Evolutionary conservation across 2,113 vertebrate genomes (phyloP).

Genomic region (Grus americana): DNA sequence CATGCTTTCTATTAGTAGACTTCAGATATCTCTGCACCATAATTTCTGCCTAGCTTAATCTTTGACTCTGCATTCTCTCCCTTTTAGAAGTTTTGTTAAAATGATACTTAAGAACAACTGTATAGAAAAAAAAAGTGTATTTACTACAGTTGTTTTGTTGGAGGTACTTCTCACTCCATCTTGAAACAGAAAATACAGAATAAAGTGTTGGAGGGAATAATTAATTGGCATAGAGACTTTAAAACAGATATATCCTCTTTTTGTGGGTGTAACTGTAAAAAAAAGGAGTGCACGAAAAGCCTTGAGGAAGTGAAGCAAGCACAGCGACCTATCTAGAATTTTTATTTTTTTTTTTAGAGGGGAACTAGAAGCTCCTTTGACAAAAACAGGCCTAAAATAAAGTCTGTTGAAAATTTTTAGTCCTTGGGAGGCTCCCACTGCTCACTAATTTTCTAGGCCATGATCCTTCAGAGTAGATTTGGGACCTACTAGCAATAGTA

Average conservation of each 20-base stretch:
- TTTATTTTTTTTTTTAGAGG: neutral
- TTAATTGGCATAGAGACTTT: neutral
- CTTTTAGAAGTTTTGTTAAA: neutral
- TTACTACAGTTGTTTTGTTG: neutral
- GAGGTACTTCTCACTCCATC: neutral
- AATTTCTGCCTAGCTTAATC: neutral
- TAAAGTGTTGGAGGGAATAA: neutral
- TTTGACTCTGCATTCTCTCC: neutral
- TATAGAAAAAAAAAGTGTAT: neutral
- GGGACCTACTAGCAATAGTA: neutral
- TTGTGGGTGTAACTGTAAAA: conserved; percentile 41
- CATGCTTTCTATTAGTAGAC: neutral
- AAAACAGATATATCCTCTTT: conserved; percentile 30
- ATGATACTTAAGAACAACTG: neutral
- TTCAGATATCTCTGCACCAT: neutral
- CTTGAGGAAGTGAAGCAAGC: conserved; percentile 63
- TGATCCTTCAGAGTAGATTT: neutral
- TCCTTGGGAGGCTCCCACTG: neutral
- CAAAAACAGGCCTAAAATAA: conserved; percentile 13
- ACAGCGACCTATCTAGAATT: neutral
- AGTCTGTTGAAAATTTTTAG: neutral
- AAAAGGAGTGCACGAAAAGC: conserved; percentile 1
- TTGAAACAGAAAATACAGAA: neutral
- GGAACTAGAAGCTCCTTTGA: conserved; percentile 55
- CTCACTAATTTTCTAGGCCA: neutral